Evolutionary conservation across 1,140 invertebrate genomes (phyloP), one percentile per base, ranked within the genome.

Genomic region (Achroia grisella): DNA sequence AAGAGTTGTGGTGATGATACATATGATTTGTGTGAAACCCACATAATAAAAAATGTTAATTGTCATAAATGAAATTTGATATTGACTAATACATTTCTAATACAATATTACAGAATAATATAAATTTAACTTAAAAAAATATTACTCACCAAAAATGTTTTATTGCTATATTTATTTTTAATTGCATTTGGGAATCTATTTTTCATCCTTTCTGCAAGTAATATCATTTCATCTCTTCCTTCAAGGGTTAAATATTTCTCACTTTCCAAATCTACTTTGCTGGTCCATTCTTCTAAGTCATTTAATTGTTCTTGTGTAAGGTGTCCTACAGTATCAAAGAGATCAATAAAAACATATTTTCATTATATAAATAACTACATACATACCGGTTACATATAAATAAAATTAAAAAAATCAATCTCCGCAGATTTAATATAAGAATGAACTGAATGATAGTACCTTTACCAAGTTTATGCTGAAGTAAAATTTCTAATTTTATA

Each of bases 221-320:
- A 36, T 36, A 76, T 59, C 78, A 86, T 81, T 58, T 84, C 75
- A 67, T 82, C 67, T 50, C 79, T 59, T 0, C 78, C 79, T 37
- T 83, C 77, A n/a, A 64, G 34, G 4, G 77, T 75, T 13, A 84
- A 52, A 52, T 52, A 61, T 39, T 75, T 84, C 32, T 75, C 67
- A 14, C 79, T 29, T 0, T 70, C 66, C 4, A 58, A 8, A 45
- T 63, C 47, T 37, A 80, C 39, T 39, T 68, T 45, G 54, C 36
- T 53, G 4, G 48, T 43, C 80, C 80, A 84, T 12, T 65, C 56
- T 50, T 71, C 43, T 31, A 80, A 62, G 9, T 30, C 44, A 36
- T 62, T 43, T 10, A 79, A 44, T 36, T 82, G 68, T 6, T 79
- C 63, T 47, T 61, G 32, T 6, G 17, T 23, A 23, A 23, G 17